These are phyloP conservation scores for Artibeus lituratus DNA, from an alignment of 2,797 vertebrate genomes.

Conservation along the genomic window DNA sequence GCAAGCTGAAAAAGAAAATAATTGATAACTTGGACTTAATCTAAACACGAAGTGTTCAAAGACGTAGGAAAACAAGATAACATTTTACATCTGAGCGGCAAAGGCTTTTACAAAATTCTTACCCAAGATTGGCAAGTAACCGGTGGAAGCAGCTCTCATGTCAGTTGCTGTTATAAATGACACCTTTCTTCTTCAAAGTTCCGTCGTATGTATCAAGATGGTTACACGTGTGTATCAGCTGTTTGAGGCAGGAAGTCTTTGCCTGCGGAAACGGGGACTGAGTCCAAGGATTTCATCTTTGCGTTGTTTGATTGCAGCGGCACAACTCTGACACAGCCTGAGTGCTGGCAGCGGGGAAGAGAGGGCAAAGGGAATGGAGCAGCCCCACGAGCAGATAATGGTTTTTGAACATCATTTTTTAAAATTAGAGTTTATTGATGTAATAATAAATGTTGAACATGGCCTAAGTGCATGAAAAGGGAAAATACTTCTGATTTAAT, in stretches of 20 bases:
- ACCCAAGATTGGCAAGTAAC: background rate
- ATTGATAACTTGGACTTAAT: background rate
- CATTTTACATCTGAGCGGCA: background rate
- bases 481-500: background rate
- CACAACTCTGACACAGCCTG: background rate
- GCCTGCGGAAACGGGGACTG: background rate
- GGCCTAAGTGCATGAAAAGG: background rate
- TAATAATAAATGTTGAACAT: background rate
- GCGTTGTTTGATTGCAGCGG: background rate
- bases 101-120: background rate
- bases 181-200: background rate
- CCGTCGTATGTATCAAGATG: background rate
- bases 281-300: background rate
- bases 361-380: accelerated
- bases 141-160: background rate
- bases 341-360: background rate
- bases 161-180: background rate
- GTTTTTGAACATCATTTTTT: background rate
- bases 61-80: background rate
- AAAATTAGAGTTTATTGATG: background rate
- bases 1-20: background rate
- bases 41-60: background rate
- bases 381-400: background rate
- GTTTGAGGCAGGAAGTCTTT: background rate
- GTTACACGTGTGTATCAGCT: background rate